These are phyloP conservation scores for Oreochromis tanganicae DNA, from an alignment of 2,113 vertebrate genomes.

Conservation along the genomic window DNA sequence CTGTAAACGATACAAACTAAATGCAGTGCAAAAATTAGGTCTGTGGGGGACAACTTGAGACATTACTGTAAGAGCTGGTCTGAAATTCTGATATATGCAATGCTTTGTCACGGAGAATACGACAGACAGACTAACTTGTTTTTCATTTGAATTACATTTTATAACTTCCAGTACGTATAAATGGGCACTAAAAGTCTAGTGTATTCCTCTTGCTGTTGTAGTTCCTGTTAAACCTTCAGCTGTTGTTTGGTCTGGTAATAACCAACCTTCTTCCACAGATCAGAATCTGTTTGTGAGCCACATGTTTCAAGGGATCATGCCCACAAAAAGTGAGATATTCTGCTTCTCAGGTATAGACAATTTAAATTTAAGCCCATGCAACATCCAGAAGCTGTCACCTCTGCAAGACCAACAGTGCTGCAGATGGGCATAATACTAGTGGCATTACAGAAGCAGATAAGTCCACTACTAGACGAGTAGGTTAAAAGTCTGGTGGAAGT, in stretches of 20 bases:
- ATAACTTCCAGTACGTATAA: neutral
- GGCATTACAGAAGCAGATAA: neutral
- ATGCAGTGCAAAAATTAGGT: neutral
- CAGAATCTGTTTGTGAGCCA: neutral
- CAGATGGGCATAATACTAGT: neutral
- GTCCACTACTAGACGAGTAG: neutral
- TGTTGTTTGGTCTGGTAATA: neutral
- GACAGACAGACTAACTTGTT: neutral
- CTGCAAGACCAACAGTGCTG: neutral
- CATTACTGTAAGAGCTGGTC: neutral
- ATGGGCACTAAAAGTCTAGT: neutral
- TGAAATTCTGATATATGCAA: neutral
- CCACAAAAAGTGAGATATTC: neutral
- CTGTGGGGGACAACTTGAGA: neutral
- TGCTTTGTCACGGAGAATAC: too few species aligned
- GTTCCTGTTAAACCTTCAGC: neutral
- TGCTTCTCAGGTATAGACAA: neutral
- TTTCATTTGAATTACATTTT: neutral
- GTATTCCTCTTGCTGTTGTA: neutral
- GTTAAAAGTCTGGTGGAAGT: neutral
- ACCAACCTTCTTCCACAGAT: neutral
- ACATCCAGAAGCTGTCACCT: neutral
- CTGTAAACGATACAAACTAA: neutral
- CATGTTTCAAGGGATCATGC: neutral
- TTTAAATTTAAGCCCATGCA: neutral